Conservation (phyloP, 2,113 vertebrate genomes). For the Coregonus clupeaformis region DNA sequence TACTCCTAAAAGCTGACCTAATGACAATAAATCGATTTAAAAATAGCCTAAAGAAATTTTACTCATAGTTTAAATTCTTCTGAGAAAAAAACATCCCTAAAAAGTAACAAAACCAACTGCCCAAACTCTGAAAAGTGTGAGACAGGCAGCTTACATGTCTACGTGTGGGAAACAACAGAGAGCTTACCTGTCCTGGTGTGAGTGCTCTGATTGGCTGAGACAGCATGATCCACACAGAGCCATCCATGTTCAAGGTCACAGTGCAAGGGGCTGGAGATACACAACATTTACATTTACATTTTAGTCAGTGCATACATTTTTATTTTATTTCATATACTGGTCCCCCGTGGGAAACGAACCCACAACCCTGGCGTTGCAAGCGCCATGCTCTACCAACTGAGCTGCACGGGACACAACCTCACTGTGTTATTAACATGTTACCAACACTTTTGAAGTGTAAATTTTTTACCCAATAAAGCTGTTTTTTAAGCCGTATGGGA, state of each 20-base stretch:
- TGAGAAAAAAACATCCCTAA: neutral
- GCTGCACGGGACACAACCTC: too few species aligned
- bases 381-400: too few species aligned
- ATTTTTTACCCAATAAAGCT: too few species aligned
- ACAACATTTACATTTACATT: too few species aligned
- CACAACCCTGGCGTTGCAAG: too few species aligned
- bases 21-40: too few species aligned
- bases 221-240: conserved; percentile 88
- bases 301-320: too few species aligned
- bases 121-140: neutral
- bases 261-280: conserved; percentile 80
- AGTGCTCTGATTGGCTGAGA: conserved; percentile 82
- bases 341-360: too few species aligned
- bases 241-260: conserved; percentile 90
- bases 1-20: neutral
- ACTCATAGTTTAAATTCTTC: neutral
- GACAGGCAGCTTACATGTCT: too few species aligned
- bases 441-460: too few species aligned
- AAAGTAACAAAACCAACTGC: neutral
- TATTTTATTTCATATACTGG: too few species aligned
- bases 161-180: neutral
- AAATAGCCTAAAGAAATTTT: neutral
- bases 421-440: neutral
- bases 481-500: too few species aligned
- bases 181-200: conserved; percentile 85